Conservation (phyloP, 2,113 vertebrate species). For the Cryptotis parvus region DNA sequence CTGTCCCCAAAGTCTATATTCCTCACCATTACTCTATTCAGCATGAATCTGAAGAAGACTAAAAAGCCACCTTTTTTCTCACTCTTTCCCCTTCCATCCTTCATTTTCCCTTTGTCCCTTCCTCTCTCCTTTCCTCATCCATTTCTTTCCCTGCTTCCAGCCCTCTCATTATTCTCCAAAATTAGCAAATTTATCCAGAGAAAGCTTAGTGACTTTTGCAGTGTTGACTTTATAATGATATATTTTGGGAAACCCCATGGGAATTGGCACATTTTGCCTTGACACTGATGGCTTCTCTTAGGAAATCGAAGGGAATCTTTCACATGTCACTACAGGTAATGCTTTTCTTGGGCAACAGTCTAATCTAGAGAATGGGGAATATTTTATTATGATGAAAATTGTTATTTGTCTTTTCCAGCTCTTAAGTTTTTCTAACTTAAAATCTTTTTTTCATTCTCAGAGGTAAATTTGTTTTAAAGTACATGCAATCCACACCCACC, state of each 20-base stretch:
- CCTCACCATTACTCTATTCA: not conserved
- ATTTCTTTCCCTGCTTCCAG: not conserved
- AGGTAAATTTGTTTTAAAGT: constrained; percentile 40
- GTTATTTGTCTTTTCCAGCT: constrained; percentile 51
- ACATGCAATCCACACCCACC: not conserved
- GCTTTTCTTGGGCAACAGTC: constrained; percentile 64
- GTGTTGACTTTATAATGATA: constrained; percentile 9
- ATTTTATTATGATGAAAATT: constrained; percentile 60
- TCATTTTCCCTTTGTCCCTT: accelerated
- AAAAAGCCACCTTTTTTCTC: not conserved
- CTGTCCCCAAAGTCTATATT: too few species aligned
- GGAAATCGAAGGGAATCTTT: constrained; percentile 67
- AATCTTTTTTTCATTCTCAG: constrained; percentile 8
- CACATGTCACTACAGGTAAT: constrained; percentile 53
- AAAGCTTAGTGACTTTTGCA: constrained; percentile 34
- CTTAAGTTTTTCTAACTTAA: constrained; percentile 66
- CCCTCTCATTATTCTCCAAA: not conserved
- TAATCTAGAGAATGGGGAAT: constrained; percentile 51
- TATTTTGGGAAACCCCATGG: constrained; percentile 23
- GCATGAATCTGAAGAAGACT: not conserved
- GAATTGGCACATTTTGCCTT: constrained; percentile 42
- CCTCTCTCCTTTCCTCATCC: accelerated
- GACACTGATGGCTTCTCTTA: constrained; percentile 39
- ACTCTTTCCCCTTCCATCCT: too few species aligned
- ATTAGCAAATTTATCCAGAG: not conserved